Evolutionary conservation across 1,140 invertebrate species (phyloP).

Genomic region (Leptopilina clavipes): DNA sequence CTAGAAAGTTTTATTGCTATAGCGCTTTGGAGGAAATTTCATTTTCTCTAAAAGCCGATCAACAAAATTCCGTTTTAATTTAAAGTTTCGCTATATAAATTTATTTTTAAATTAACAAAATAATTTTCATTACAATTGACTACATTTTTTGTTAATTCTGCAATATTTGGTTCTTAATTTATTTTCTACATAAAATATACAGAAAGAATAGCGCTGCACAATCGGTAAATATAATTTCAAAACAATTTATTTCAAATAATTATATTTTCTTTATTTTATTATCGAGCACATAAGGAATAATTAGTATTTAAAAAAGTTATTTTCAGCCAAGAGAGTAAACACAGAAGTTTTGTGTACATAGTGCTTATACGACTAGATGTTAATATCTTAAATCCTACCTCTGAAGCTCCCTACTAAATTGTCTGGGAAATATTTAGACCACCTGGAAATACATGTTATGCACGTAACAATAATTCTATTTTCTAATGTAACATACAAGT

Average conservation of each 20-base stretch:
- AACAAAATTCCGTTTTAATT: not conserved
- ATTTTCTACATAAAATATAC: too few relatives aligned
- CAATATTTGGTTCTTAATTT: too few relatives aligned
- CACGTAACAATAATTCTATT: not conserved
- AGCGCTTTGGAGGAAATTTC: not conserved
- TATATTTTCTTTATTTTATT: too few relatives aligned
- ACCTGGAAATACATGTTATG: not conserved
- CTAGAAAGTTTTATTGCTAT: slow-evolving; percentile 1
- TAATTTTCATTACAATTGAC: not conserved
- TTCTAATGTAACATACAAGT: not conserved
- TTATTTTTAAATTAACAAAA: not conserved
- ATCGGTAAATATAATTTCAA: too few relatives aligned
- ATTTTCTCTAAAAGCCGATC: slow-evolving; percentile 8
- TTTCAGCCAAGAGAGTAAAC: too few relatives aligned
- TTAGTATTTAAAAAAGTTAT: too few relatives aligned
- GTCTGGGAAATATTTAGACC: not conserved
- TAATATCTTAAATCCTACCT: slow-evolving; percentile 2
- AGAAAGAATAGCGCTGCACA: too few relatives aligned
- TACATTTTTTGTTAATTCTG: too few relatives aligned
- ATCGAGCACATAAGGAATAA: too few relatives aligned
- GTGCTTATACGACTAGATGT: not conserved
- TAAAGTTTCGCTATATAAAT: not conserved
- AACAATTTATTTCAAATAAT: too few relatives aligned
- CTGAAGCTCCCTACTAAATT: not conserved
- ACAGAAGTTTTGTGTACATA: not conserved